A percentile compares a stretch with the other conserved stretches of the same genome.
These are phyloP conservation scores for Macaria notata DNA, from an alignment of 2,888 invertebrate species.

Conservation along the genomic window DNA sequence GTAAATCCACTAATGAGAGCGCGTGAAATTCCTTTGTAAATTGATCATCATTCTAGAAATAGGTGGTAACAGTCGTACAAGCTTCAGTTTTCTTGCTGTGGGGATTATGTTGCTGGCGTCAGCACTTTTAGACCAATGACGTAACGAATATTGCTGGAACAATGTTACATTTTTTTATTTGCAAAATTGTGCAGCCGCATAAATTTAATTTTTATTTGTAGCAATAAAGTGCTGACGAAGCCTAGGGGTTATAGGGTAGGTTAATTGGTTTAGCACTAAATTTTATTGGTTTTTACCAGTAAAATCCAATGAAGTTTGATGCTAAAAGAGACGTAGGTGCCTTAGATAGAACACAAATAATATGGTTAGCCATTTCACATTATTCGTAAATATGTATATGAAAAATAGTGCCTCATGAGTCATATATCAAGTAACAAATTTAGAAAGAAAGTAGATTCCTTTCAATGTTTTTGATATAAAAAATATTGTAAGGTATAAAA, in stretches of 20 bases:
- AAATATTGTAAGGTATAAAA: constrained; percentile 40
- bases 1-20: too few species aligned
- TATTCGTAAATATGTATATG: constrained; percentile 13
- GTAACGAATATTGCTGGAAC: too few species aligned
- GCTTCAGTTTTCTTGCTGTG: too few species aligned
- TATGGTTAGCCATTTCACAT: constrained; percentile 20
- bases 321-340: constrained; percentile 1
- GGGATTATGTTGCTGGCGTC: too few species aligned
- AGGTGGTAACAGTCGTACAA: too few species aligned
- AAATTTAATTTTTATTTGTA: too few species aligned
- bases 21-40: too few species aligned
- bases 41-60: too few species aligned
- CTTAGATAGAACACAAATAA: constrained; percentile 18
- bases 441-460: constrained; percentile 25
- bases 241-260: constrained; percentile 9
- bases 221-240: constrained; percentile 5
- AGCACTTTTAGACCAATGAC: too few species aligned
- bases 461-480: constrained; percentile 56
- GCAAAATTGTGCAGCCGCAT: too few species aligned
- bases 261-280: neutral
- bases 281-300: constrained; percentile 2
- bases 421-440: constrained; percentile 48
- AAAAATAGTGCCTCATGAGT: constrained; percentile 48
- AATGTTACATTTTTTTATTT: too few species aligned
- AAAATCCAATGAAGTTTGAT: constrained; percentile 5